Base-by-base conservation (phyloP, 2,888 invertebrate species). In the Epinotia brunnichana region DNA sequence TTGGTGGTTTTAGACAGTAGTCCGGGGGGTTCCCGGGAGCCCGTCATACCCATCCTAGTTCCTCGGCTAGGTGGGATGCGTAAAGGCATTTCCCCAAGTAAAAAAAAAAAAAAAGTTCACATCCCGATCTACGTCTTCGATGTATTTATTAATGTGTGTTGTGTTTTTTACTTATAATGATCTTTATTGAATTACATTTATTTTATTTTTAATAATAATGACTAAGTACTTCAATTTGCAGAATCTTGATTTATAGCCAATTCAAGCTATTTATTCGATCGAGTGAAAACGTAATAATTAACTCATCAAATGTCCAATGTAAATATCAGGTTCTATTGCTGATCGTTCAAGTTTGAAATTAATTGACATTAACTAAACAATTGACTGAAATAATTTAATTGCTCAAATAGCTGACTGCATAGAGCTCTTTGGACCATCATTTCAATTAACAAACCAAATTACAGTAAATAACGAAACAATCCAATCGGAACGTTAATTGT, bases 401-500 rank as follows among this genome's bases (percentile, higher is more conserved):
- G 53, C 13, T 64, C 51, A 39, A 64, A 54, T n/a, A 21, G n/a
- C 54, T 41, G 19, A 21, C 13, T 35, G 51, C 39, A 17, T 53
- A 41, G n/a, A n/a, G 19, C 69, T 62, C n/a, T 56, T 24, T 56
- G 56, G 53, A 29, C 44, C 44, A 19, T 51, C 53, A 70, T 70
- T 64, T 71, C 66, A 71, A 71, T 66, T 66, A 71, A 60, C 64
- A 54, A 60, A 71, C 60, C 54, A 61, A 67, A 66, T 71, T 29
- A 53, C 64, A 67, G 71, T 71, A 71, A 71, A 71, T 61, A 71
- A 67, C 71, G 62, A 39, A 62, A 62, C 72, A 48, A 68, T 68
- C 48, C 68, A 61, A 72, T 62, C 61, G 56, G 44, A 61, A 56
- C 72, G 56, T 51, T 72, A 68, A 72, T 72, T 68, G 54, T 67